phyloP scores from a whole-genome alignment of 2,797 vertebrate species.

The Sternarchorhynchus goeldii region DNA sequence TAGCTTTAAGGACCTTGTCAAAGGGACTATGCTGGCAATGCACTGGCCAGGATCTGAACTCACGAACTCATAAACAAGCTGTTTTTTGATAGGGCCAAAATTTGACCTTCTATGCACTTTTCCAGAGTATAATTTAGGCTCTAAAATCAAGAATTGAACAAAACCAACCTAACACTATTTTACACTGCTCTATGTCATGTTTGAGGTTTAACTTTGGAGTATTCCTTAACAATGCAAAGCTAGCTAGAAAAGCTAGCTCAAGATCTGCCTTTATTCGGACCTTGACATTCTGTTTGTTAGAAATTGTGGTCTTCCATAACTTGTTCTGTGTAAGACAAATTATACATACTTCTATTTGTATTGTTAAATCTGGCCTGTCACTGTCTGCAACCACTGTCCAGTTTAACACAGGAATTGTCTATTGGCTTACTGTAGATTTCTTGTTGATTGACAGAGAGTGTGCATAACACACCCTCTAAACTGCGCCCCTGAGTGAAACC shows the following conservation, averaged over 20 bases:
- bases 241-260: not conserved
- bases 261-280: not conserved
- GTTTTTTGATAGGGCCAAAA: no score
- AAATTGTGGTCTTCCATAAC: slow-evolving; percentile 1
- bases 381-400: not conserved
- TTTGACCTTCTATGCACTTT: no score
- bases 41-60: no score
- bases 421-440: slow-evolving; percentile 78
- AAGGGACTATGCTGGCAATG: no score
- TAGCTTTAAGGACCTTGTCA: no score
- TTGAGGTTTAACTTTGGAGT: not conserved
- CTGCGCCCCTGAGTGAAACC: slow-evolving; percentile 81
- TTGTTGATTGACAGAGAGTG: slow-evolving; percentile 77
- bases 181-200: no score
- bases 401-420: not conserved
- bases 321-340: slow-evolving; percentile 2
- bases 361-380: not conserved
- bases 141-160: no score
- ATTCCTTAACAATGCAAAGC: not conserved
- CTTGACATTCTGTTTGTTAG: slow-evolving; percentile 12
- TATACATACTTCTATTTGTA: slow-evolving; percentile 6
- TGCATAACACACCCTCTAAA: slow-evolving; percentile 74
- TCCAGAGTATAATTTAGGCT: no score
- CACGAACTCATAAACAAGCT: no score
- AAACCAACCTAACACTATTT: no score